phyloP scores from a whole-genome alignment of 1,140 invertebrate species.

The Heterodera carotae region DNA sequence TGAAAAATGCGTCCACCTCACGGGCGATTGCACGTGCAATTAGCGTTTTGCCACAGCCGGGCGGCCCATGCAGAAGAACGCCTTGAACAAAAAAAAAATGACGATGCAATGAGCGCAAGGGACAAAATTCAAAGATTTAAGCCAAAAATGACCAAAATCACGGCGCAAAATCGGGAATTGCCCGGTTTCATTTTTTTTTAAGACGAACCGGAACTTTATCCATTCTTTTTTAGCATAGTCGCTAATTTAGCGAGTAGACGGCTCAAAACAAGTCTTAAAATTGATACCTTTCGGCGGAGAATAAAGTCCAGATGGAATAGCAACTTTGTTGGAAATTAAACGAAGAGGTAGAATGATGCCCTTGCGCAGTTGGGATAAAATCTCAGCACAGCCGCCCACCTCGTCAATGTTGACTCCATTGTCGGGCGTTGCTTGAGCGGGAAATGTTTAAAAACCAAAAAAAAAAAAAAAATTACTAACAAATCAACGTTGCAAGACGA shows the following conservation, averaged over 20 bases:
- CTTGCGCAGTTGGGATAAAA: slow-evolving; percentile 16
- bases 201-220: too few species aligned
- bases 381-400: slow-evolving; percentile 16
- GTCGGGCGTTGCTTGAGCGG: slow-evolving; percentile 18
- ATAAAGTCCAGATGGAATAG: slow-evolving; percentile 21
- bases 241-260: too few species aligned
- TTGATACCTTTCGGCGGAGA: slow-evolving; percentile 39
- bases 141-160: too few species aligned
- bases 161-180: background rate
- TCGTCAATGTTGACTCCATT: slow-evolving; percentile 26
- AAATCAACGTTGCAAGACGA: background rate
- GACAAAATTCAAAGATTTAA: too few species aligned
- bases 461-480: background rate
- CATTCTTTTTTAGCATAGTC: too few species aligned
- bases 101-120: too few species aligned
- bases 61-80: slow-evolving; percentile 39
- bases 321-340: slow-evolving; percentile 17
- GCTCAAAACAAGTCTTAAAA: slow-evolving; percentile 9
- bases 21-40: slow-evolving; percentile 89
- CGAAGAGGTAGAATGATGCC: slow-evolving; percentile 30
- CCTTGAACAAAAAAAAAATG: slow-evolving; percentile 22
- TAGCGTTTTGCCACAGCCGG: slow-evolving; percentile 81
- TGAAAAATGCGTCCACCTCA: slow-evolving; percentile 86
- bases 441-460: background rate
- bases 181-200: too few species aligned